Conservation (phyloP, 2,797 vertebrate genomes). For the Emys orbicularis region DNA sequence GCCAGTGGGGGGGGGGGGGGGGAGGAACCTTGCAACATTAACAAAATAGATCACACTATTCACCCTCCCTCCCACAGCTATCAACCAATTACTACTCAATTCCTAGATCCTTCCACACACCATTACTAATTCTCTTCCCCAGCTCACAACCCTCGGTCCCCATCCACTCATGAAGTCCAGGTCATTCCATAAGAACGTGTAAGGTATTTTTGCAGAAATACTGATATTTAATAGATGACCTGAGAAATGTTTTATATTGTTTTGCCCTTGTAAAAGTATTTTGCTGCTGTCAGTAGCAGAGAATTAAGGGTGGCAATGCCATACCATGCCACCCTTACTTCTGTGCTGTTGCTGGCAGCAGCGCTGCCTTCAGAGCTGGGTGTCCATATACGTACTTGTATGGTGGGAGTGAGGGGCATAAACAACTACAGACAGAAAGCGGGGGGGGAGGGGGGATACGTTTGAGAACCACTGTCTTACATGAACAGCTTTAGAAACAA, state of each 20-base stretch:
- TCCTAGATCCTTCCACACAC: neutral
- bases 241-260: neutral
- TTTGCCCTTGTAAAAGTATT: neutral
- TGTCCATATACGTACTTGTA: too few relatives aligned
- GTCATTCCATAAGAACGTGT: neutral
- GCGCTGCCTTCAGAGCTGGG: too few relatives aligned
- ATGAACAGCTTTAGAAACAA: neutral
- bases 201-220: neutral
- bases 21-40: neutral
- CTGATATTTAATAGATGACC: neutral
- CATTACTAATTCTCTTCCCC: neutral
- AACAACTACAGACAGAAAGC: too few relatives aligned
- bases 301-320: too few relatives aligned
- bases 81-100: neutral
- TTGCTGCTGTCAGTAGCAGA: neutral
- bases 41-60: neutral
- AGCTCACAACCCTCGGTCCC: neutral
- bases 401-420: too few relatives aligned
- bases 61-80: neutral
- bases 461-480: neutral
- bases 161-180: neutral
- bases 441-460: too few relatives aligned
- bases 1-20: too few relatives aligned
- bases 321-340: too few relatives aligned
- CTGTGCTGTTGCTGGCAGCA: too few relatives aligned